A percentile compares a stretch with the other conserved stretches of the same genome.
Conservation (phyloP, 2,888 invertebrate genomes). For the Lithosia quadra region DNA sequence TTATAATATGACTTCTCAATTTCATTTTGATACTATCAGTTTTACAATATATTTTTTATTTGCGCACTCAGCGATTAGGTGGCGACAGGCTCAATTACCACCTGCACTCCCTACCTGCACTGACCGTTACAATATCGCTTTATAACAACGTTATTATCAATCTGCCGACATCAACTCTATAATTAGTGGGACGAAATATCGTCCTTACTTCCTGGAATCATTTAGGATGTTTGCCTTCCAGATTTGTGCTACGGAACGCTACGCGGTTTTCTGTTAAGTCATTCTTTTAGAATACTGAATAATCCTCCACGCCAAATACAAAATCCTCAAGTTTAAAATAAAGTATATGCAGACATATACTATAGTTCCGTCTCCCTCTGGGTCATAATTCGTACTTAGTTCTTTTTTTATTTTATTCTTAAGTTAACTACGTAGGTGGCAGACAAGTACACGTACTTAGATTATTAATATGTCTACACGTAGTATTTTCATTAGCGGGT, state of each 20-base stretch:
- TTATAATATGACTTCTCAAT: neutral
- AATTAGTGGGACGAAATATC: constrained; percentile 42
- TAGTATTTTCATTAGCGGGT: too few relatives aligned
- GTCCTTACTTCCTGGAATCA: constrained; percentile 37
- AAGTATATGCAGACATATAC: too few relatives aligned
- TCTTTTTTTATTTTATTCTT: too few relatives aligned
- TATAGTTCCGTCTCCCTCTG: too few relatives aligned
- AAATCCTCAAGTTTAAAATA: too few relatives aligned
- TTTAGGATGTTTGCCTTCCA: constrained; percentile 27
- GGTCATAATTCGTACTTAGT: too few relatives aligned
- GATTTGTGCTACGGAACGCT: too few relatives aligned
- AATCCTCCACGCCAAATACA: too few relatives aligned
- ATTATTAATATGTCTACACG: too few relatives aligned
- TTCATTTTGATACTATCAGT: neutral
- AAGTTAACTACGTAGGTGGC: too few relatives aligned
- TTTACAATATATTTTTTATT: neutral
- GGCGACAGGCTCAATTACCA: constrained; percentile 69
- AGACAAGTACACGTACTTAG: too few relatives aligned
- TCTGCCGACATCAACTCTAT: constrained; percentile 27
- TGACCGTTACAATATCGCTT: constrained; percentile 46
- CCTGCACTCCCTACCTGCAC: constrained; percentile 48
- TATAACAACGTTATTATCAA: constrained; percentile 43
- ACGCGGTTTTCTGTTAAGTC: neutral
- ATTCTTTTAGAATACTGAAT: too few relatives aligned
- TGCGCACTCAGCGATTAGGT: constrained; percentile 58